A percentile compares a stretch with the other conserved stretches of the same genome.
Evolutionary conservation across 2,113 vertebrate genomes (phyloP).

Genomic region (Strix uralensis): DNA sequence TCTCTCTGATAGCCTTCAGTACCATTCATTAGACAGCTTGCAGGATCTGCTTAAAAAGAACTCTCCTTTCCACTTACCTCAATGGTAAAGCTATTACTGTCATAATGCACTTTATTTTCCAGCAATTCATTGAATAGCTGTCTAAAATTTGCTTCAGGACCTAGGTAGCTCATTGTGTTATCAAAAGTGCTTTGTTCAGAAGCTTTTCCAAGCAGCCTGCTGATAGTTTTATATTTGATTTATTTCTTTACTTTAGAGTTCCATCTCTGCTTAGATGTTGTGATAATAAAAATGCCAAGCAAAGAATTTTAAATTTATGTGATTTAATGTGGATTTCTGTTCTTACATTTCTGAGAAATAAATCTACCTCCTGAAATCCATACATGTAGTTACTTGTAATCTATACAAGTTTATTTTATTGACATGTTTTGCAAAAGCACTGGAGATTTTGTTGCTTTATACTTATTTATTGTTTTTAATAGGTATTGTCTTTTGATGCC

Average conservation of each 20-base stretch:
- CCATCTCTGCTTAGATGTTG: conserved; percentile 26
- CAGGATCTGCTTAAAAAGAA: not conserved
- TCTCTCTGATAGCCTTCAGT: not conserved
- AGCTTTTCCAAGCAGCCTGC: conserved; percentile 21
- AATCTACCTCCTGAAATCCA: not conserved
- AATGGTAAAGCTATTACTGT: not conserved
- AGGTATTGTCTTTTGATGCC: conserved; percentile 89
- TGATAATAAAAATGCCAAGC: conserved; percentile 32
- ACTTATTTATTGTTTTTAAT: conserved; percentile 60
- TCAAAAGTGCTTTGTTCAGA: conserved; percentile 17
- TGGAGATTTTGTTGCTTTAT: conserved; percentile 44
- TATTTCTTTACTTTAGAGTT: conserved; percentile 28
- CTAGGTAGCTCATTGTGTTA: conserved; percentile 3
- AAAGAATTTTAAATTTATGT: conserved; percentile 21
- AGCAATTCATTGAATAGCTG: not conserved
- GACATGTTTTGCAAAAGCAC: not conserved
- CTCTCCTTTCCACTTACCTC: not conserved
- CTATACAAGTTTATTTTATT: conserved; percentile 38
- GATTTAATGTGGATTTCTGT: conserved; percentile 18
- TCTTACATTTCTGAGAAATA: not conserved
- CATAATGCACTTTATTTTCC: conserved; percentile 9
- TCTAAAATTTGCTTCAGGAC: conserved; percentile 25
- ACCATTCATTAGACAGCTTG: not conserved
- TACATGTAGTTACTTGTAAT: not conserved
- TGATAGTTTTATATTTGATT: conserved; percentile 46